phyloP scores from a whole-genome alignment of 2,888 invertebrate species.

The Conchocele bisecta region DNA sequence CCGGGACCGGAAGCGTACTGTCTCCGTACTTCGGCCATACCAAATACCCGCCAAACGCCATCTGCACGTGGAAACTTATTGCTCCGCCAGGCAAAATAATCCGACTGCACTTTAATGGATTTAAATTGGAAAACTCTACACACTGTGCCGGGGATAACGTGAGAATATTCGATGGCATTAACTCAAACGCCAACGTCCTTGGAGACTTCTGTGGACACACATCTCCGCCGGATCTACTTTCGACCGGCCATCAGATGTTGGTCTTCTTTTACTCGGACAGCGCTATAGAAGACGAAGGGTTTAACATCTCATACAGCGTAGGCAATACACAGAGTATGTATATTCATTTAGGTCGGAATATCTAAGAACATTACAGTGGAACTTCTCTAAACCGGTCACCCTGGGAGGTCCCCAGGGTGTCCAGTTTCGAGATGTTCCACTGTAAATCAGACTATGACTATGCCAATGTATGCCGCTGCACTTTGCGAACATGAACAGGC shows the following conservation, averaged over 20 bases:
- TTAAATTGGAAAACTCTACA: slow-evolving; percentile 49
- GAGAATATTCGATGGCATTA: slow-evolving; percentile 51
- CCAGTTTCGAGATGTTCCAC: no score
- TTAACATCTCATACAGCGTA: slow-evolving; percentile 60
- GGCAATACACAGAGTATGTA: neutral
- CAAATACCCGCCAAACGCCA: slow-evolving; percentile 60
- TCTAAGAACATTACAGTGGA: no score
- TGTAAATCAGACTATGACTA: no score
- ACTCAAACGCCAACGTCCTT: slow-evolving; percentile 40
- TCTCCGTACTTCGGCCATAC: slow-evolving; percentile 47
- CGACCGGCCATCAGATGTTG: slow-evolving; percentile 58
- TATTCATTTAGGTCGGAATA: no score
- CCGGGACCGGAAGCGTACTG: slow-evolving; percentile 12
- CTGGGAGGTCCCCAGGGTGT: no score
- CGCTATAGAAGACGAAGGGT: slow-evolving; percentile 58
- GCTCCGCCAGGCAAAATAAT: slow-evolving; percentile 64
- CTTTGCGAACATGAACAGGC: no score
- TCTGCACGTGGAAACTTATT: slow-evolving; percentile 69
- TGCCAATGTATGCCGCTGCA: no score
- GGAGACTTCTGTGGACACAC: slow-evolving; percentile 62
- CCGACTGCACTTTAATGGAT: slow-evolving; percentile 58
- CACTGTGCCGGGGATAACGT: slow-evolving; percentile 55
- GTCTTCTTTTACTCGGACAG: slow-evolving; percentile 63
- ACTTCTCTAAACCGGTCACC: no score
- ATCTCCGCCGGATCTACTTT: slow-evolving; percentile 58